These are phyloP conservation scores for Phataginus tetradactyla DNA, from an alignment of 2,797 vertebrate genomes.

Conservation along the genomic window DNA sequence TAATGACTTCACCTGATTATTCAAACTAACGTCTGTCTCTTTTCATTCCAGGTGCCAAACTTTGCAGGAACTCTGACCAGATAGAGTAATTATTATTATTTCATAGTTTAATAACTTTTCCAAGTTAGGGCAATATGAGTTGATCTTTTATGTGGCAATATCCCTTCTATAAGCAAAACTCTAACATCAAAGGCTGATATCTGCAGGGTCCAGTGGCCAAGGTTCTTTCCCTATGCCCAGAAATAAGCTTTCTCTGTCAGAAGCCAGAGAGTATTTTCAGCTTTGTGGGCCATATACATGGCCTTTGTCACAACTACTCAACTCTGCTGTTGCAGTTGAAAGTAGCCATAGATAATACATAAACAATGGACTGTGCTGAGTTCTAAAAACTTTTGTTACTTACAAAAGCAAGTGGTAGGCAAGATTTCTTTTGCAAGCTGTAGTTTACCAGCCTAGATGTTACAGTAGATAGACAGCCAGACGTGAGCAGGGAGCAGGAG, in stretches of 20 bases:
- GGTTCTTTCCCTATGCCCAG: not conserved
- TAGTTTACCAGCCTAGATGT: not conserved
- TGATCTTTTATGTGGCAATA: not conserved
- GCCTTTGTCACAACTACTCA: not conserved
- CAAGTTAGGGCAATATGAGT: not conserved
- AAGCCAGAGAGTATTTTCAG: not conserved
- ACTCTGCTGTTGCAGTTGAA: not conserved
- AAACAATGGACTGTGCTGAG: not conserved
- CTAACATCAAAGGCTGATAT: not conserved
- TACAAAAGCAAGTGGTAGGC: not conserved
- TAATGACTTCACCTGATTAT: not conserved
- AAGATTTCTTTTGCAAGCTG: not conserved
- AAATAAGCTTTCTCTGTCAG: not conserved
- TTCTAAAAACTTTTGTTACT: not conserved
- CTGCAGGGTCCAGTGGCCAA: not conserved
- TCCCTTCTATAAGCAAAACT: not conserved
- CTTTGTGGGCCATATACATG: not conserved
- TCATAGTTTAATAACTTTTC: not conserved
- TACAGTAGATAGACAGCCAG: too few relatives aligned
- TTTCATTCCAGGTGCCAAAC: not conserved
- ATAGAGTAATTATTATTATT: conserved; percentile 7
- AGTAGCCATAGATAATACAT: not conserved
- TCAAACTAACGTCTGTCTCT: not conserved
- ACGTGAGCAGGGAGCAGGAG: too few relatives aligned
- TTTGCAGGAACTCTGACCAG: not conserved